Conservation (phyloP, 2,888 invertebrate species). For the Linnaemya tessellans region DNA sequence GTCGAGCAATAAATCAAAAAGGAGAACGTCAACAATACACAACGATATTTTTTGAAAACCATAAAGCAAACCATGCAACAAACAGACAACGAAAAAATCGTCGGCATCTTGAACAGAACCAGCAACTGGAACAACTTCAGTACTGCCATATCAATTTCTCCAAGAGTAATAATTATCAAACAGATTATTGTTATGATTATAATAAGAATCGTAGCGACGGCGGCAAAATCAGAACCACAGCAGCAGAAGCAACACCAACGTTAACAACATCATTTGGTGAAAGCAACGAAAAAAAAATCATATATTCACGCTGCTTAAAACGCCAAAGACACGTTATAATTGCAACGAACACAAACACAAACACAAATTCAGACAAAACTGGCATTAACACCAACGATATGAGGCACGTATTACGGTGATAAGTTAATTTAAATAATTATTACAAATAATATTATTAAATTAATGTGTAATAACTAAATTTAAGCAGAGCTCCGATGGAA, state of each 20-base stretch:
- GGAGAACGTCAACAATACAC: slow-evolving; percentile 26
- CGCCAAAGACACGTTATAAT: slow-evolving; percentile 55
- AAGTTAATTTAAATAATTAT: slow-evolving; percentile 70
- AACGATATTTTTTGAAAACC: slow-evolving; percentile 52
- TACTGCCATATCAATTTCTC: slow-evolving; percentile 52
- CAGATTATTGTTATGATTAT: slow-evolving; percentile 47
- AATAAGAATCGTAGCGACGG: slow-evolving; percentile 19
- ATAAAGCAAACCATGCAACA: slow-evolving; percentile 57
- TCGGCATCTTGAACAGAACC: slow-evolving; percentile 27
- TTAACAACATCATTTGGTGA: slow-evolving; percentile 27
- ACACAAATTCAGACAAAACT: slow-evolving; percentile 23
- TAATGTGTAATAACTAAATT: slow-evolving; percentile 59
- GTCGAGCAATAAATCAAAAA: slow-evolving; percentile 45
- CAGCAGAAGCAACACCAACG: slow-evolving; percentile 4
- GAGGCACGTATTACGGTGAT: slow-evolving; percentile 65
- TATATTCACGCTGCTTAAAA: slow-evolving; percentile 40
- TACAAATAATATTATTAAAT: slow-evolving; percentile 61
- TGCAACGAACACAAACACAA: slow-evolving; percentile 32
- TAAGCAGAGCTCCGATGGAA: not conserved
- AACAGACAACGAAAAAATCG: slow-evolving; percentile 23
- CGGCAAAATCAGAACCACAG: slow-evolving; percentile 12
- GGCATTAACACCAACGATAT: slow-evolving; percentile 39
- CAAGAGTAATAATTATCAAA: slow-evolving; percentile 51
- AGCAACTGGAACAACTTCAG: slow-evolving; percentile 32
- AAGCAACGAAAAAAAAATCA: slow-evolving; percentile 49